Evolutionary conservation across 2,113 vertebrate species (phyloP).

Genomic region (Chlamydotis undulata): DNA sequence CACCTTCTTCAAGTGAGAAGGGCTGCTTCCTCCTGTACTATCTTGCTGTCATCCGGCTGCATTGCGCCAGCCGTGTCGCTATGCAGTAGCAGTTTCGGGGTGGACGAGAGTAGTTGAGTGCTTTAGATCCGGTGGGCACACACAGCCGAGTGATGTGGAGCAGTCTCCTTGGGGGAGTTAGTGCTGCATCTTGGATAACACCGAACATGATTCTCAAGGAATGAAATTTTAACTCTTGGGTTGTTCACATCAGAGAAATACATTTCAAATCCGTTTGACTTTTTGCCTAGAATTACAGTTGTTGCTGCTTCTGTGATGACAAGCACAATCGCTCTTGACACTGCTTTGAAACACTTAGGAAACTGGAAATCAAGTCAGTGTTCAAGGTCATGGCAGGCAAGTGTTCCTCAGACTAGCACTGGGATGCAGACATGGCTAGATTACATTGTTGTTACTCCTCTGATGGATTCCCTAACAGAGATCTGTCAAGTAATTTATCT

Average conservation of each 20-base stretch:
- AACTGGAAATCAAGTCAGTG: background rate
- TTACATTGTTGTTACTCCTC: background rate
- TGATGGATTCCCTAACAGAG: background rate
- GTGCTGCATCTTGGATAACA: background rate
- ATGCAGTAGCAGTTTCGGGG: background rate
- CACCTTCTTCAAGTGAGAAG: background rate
- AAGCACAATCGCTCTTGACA: background rate
- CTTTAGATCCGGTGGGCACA: background rate
- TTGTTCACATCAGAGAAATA: background rate
- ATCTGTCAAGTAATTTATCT: background rate
- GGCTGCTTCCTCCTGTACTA: background rate
- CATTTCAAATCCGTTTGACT: background rate
- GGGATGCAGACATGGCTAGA: background rate
- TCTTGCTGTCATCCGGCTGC: background rate
- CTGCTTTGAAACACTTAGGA: background rate
- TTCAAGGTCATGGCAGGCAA: background rate
- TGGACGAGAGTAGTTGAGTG: background rate
- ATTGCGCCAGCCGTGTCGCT: fast-evolving
- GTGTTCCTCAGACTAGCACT: background rate
- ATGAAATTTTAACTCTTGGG: background rate
- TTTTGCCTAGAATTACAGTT: background rate
- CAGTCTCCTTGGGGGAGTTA: background rate
- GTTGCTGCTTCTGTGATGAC: background rate
- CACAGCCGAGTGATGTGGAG: background rate
- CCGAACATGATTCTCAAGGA: background rate